phyloP scores from a whole-genome alignment of 2,113 vertebrate genomes.

The Callopanchax toddi region DNA sequence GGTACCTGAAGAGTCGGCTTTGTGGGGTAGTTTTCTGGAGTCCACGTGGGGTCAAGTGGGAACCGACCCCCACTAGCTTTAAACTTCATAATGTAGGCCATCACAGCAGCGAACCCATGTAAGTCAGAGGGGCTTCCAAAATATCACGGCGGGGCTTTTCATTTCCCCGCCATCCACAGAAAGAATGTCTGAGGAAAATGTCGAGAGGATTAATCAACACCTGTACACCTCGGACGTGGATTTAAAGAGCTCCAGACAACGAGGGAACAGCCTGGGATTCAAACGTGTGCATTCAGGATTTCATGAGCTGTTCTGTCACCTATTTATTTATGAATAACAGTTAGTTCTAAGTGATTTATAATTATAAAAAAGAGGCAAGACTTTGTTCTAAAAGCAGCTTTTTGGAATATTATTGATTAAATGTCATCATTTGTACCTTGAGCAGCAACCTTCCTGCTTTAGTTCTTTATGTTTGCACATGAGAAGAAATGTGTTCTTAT shows the following conservation, averaged over 20 bases:
- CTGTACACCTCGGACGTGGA: slow-evolving; percentile 67
- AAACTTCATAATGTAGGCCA: slow-evolving; percentile 75
- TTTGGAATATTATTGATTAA: neutral
- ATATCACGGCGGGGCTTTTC: slow-evolving; percentile 66
- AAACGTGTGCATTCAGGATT: neutral
- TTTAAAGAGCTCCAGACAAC: slow-evolving; percentile 64
- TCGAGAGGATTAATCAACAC: slow-evolving; percentile 80
- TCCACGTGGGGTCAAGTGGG: slow-evolving; percentile 21
- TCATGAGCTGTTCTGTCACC: too few relatives aligned
- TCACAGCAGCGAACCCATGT: slow-evolving; percentile 59
- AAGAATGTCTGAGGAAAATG: slow-evolving; percentile 78
- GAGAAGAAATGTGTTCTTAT: slow-evolving; percentile 31
- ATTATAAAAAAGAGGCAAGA: too few relatives aligned
- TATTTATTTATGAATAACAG: too few relatives aligned
- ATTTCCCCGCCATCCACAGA: slow-evolving; percentile 51
- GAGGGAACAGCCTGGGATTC: slow-evolving; percentile 18
- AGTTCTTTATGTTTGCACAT: too few relatives aligned
- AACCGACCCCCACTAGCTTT: slow-evolving; percentile 59
- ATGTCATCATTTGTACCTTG: neutral
- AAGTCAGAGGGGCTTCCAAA: slow-evolving; percentile 59
- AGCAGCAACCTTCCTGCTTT: too few relatives aligned
- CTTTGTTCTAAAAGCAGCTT: too few relatives aligned
- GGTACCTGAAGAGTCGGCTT: neutral
- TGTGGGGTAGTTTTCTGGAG: too few relatives aligned
- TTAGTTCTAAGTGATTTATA: too few relatives aligned